phyloP scores from a whole-genome alignment of 35 echinoderm and acorn worm species.

The Apostichopus parvimensis region DNA sequence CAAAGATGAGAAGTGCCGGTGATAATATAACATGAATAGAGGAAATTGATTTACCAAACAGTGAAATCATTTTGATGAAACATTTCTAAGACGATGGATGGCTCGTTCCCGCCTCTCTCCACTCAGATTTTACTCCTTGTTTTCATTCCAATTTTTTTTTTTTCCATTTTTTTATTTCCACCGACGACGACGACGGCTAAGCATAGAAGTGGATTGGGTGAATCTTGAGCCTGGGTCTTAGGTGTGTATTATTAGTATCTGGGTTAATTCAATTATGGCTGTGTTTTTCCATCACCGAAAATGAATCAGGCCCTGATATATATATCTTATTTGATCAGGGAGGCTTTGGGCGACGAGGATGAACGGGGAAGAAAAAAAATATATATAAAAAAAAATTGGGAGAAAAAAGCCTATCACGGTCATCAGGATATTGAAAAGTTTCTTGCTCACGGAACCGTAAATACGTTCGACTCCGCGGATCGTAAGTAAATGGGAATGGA shows the following conservation, averaged over 20 bases:
- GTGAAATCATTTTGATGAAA: conserved; percentile 6
- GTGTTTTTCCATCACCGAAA: conserved; percentile 22
- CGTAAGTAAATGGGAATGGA: neutral
- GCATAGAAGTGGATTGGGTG: neutral
- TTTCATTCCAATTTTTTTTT: neutral
- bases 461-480: neutral
- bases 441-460: conserved; percentile 25
- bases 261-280: conserved; percentile 42
- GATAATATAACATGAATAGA: neutral
- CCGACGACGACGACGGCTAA: neutral
- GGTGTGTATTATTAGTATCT: conserved; percentile 47
- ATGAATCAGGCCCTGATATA: conserved; percentile 19
- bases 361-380: no score
- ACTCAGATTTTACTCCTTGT: no score
- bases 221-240: conserved; percentile 1
- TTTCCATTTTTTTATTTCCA: neutral
- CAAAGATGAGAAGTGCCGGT: neutral
- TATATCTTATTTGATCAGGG: conserved; percentile 25
- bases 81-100: neutral
- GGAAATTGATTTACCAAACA: neutral
- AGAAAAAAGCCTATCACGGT: neutral
- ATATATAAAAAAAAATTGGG: neutral
- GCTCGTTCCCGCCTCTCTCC: neutral
- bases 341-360: neutral
- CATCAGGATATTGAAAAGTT: conserved; percentile 5